A percentile compares a stretch with the other conserved stretches of the same genome.
phyloP scores from a whole-genome alignment of 2,113 vertebrate genomes.

The Archocentrus centrarchus region DNA sequence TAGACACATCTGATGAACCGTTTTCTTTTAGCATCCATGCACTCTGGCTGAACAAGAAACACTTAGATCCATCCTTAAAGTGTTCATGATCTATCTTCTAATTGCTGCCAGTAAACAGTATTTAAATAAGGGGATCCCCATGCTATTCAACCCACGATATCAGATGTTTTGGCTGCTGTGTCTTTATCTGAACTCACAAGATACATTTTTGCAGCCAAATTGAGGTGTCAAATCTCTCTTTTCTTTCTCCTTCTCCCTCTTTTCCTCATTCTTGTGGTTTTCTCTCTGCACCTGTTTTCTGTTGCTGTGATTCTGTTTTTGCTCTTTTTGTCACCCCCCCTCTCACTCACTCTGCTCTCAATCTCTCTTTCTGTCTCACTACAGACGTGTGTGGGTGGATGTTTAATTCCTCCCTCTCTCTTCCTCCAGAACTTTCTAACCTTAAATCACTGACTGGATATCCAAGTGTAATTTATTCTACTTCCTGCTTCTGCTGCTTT shows the following conservation, averaged over 20 bases:
- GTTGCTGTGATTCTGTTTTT: not conserved
- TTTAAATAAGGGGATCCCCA: constrained; percentile 4
- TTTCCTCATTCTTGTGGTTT: constrained; percentile 6
- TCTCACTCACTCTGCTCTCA: constrained; percentile 2
- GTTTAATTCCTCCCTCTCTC: constrained; percentile 21
- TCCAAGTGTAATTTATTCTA: not conserved
- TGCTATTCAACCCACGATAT: not conserved
- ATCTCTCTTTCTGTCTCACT: constrained; percentile 17
- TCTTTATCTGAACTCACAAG: constrained; percentile 12
- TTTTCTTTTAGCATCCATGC: too few relatives aligned
- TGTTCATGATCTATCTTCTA: too few relatives aligned
- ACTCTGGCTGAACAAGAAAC: too few relatives aligned
- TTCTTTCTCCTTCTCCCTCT: constrained; percentile 31
- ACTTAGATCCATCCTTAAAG: too few relatives aligned
- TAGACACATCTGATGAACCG: too few relatives aligned
- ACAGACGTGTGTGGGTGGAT: constrained; percentile 41
- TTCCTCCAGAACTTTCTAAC: constrained; percentile 12
- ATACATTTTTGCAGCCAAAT: constrained; percentile 50
- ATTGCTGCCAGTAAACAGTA: not conserved
- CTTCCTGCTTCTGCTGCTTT: not conserved
- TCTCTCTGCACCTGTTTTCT: not conserved
- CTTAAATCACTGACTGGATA: constrained; percentile 24
- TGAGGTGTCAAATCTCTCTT: constrained; percentile 52
- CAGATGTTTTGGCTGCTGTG: not conserved
- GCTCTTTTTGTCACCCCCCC: not conserved